Evolutionary conservation across 2,113 vertebrate genomes (phyloP), one percentile per base, ranked within the genome.

Genomic region (Perccottus glenii): DNA sequence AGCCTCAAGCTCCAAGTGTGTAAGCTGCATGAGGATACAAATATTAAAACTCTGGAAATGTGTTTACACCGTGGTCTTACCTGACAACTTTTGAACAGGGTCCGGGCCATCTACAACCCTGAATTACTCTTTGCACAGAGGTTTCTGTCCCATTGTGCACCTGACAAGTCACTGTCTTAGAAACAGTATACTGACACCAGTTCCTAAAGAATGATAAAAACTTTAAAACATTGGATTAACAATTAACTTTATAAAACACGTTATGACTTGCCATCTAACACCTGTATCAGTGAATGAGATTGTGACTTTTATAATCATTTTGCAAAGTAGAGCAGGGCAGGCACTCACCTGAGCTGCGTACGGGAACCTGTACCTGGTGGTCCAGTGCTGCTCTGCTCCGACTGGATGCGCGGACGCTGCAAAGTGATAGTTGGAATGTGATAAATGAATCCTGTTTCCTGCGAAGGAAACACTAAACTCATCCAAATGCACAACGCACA

Each of bases 61-160:
- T 27, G 19, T 27, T 27, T 2, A 27, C 19, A 27, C 19, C 3
- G 19, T 27, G 38, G 10, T 38, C 53, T 9, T 94, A 99, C 97
- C 96, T 98, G 87, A 98, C 93, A 70, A 96, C 88, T 87, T 96
- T 98, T 84, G 94, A 83, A 51, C 96, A 99, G 47, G 95, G 96
- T 85, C 96, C 95, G 0, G 96, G 97, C 97, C 97, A 98, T 9
- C 95, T 89, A 87, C 96, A 98, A 82, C 94, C 94, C 90, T 98
- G 97, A 70, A 96, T 93, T 68, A 98, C 95, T 45, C 96, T 91
- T 90, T 98, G 96, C 80, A 97, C 92, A 65, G 94, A 89, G 0
- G 95, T 95, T 81, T 97, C 95, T 1, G 95, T 95, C 42, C 97
- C 96, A 5, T 99, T 99, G 80, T 95, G 95, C 75, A 97, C 94